Base-by-base conservation (phyloP, 2,113 vertebrate species). In the Oxygymnocypris stewartii region DNA sequence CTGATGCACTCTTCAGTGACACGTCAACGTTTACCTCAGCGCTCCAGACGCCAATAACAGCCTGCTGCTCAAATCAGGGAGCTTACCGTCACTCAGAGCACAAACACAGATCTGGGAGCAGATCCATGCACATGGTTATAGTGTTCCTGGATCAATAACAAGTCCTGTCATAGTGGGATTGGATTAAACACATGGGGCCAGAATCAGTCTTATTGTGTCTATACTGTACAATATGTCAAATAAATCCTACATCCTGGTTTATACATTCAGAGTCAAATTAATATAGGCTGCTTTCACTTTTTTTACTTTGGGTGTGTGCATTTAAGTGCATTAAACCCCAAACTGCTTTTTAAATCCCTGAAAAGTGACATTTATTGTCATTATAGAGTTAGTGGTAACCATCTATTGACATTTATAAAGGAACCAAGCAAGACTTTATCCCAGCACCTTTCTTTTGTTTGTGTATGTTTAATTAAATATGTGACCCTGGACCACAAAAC, bases 1-100 rank as follows among this genome's bases (percentile, higher is more conserved):
- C 76, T 94, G 84, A 81, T 69, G 16, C 69, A 25, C n/a, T 35
- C 28, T 10, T 59, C 37, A 23, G 20, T 44, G 25, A 13, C 16
- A 44, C 71, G 14, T 14, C 35, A 82, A 65, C 67, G 0, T 44
- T 76, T n/a, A 76, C 54, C 59, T 85, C 25, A 25, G 4, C 54
- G n/a, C 25, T 51, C 61, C 42, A 78, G 51, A 35, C 25, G 25
- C 16, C 2, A 54, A 18, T 20, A 54, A 54, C 51, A 20, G 51
- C 57, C 42, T 65, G 71, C 25, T 49, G 35, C 77, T 59, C 13
- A 31, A 77, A 78, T 78, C 49, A 57, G 76, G 28, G 76, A 54
- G 37, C 25, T 13, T 18, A 57, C 20, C 49, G 0, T 79, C 28
- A 7, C 25, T 54, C 44, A 51, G 6, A 51, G 75, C 13, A 49